Percentiles rank a stretch among this genome's conserved stretches.
phyloP scores from a whole-genome alignment of 2,113 vertebrate species.

The Mesembrinibis cayennensis region DNA sequence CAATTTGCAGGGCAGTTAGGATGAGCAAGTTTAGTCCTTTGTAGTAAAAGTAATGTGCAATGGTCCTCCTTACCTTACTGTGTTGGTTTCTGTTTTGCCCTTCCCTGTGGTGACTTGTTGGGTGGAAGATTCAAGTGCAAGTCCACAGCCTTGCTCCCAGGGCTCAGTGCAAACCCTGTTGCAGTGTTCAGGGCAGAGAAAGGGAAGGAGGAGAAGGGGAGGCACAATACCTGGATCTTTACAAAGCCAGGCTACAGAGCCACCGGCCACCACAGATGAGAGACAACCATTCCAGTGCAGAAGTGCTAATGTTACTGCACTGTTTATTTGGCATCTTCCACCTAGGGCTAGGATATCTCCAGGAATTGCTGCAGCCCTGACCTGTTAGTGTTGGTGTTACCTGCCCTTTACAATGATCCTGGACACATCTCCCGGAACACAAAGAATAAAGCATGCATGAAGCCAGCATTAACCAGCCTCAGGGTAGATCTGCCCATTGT shows the following conservation, averaged over 20 bases:
- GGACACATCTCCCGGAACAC: background rate
- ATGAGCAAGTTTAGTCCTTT: background rate
- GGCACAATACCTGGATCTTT: background rate
- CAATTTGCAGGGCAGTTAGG: slow-evolving; percentile 33
- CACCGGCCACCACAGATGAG: background rate
- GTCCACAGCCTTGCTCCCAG: background rate
- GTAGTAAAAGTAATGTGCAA: background rate
- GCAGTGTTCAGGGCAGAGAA: background rate
- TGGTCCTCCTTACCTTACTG: background rate
- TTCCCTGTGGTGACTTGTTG: background rate
- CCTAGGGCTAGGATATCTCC: background rate
- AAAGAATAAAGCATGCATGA: background rate
- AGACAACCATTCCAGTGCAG: background rate
- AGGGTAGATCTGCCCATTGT: background rate
- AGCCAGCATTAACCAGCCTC: background rate
- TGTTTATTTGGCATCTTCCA: background rate
- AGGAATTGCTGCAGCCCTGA: background rate
- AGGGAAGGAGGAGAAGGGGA: background rate
- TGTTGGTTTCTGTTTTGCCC: background rate
- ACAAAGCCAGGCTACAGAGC: background rate
- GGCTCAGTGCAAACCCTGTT: background rate
- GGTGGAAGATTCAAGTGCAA: background rate
- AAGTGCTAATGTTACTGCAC: fast-evolving
- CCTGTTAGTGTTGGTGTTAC: background rate
- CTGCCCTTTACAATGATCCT: background rate